A percentile compares a stretch with the other conserved stretches of the same genome.
These are phyloP conservation scores for Gopherus flavomarginatus DNA, from an alignment of 2,113 vertebrate species.

Conservation along the genomic window DNA sequence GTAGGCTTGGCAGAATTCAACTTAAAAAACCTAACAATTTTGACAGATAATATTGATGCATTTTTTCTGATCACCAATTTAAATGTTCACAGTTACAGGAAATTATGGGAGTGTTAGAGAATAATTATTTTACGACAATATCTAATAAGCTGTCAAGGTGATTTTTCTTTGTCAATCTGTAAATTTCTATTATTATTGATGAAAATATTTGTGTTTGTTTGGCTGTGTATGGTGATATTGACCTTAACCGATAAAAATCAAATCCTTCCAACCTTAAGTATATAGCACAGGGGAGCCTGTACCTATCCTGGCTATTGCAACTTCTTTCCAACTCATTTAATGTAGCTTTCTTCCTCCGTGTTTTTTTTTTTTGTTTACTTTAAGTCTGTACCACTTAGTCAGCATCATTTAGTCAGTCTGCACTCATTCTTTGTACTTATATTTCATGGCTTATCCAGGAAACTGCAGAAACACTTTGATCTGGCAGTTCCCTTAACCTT, in stretches of 20 bases:
- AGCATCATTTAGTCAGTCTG: conserved; percentile 22
- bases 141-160: background rate
- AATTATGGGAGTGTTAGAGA: background rate
- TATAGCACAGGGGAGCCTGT: background rate
- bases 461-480: conserved; percentile 56
- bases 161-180: background rate
- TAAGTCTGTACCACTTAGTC: conserved; percentile 17
- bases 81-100: background rate
- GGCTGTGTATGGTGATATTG: background rate
- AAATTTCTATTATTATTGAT: background rate
- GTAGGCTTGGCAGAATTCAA: background rate
- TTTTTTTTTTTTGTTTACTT: conserved; percentile 15
- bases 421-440: background rate
- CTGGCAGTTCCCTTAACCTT: background rate
- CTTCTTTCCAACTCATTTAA: conserved; percentile 5
- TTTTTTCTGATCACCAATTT: background rate
- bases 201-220: too few species aligned
- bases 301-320: background rate
- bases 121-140: background rate
- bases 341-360: background rate
- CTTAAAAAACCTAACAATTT: background rate
- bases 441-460: conserved; percentile 53
- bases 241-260: background rate
- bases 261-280: background rate
- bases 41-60: background rate